phyloP scores from a whole-genome alignment of 2,113 vertebrate species.

The cattle (Bos taurus) region DNA sequence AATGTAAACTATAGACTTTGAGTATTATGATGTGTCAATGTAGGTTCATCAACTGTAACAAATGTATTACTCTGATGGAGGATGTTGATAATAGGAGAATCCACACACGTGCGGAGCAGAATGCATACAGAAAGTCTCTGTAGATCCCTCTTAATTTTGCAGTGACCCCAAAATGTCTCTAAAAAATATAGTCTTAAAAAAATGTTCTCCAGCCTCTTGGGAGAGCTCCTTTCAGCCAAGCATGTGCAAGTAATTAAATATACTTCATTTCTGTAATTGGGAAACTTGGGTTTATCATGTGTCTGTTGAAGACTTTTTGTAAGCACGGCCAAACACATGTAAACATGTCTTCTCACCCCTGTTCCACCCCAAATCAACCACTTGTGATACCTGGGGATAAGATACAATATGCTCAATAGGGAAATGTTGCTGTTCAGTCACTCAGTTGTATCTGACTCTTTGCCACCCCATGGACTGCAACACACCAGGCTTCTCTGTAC shows the following conservation, averaged over 20 bases:
- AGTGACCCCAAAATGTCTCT: not conserved
- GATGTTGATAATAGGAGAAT: not conserved
- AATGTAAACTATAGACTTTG: not conserved
- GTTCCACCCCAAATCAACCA: not conserved
- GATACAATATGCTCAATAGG: not conserved
- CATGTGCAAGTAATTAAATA: not conserved
- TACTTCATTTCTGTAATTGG: not conserved
- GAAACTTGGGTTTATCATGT: not conserved
- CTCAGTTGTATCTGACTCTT: not conserved
- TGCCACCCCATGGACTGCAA: not conserved
- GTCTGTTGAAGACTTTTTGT: not conserved
- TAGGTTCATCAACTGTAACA: not conserved
- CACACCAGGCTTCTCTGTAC: not conserved
- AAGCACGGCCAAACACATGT: not conserved
- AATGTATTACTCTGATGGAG: not conserved
- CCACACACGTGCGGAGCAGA: not conserved
- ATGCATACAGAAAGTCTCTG: not conserved
- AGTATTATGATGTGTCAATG: not conserved
- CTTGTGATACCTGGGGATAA: not conserved
- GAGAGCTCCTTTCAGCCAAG: not conserved
- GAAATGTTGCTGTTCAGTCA: not conserved
- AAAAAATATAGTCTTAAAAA: not conserved
- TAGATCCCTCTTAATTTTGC: not conserved
- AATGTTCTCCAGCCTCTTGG: not conserved
- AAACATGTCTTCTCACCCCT: not conserved